Conservation (phyloP, 2,888 invertebrate species). For the Timandra comae region DNA sequence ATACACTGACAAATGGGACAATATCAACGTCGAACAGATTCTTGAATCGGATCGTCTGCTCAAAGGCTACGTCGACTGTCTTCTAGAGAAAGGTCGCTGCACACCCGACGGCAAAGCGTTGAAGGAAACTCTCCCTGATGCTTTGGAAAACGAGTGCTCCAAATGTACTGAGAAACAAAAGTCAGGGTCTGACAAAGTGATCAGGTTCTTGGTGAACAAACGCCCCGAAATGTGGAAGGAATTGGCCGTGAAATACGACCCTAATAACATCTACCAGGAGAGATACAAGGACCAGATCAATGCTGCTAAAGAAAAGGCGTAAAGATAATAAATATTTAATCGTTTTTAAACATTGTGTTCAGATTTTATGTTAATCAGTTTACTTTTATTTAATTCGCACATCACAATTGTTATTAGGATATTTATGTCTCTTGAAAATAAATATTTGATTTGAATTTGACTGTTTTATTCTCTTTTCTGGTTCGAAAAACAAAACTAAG, state of each 20-base stretch:
- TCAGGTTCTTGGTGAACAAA: slow-evolving; percentile 81
- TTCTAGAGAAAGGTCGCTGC: slow-evolving; percentile 79
- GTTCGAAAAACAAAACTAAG: too few relatives aligned
- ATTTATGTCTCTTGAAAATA: too few relatives aligned
- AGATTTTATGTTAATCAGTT: too few relatives aligned
- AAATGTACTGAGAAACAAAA: slow-evolving; percentile 81
- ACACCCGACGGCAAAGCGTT: slow-evolving; percentile 81
- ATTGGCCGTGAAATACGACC: slow-evolving; percentile 83
- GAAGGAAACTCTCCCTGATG: slow-evolving; percentile 81
- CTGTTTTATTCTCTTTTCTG: too few relatives aligned
- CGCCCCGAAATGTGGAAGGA: slow-evolving; percentile 81
- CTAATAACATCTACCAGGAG: slow-evolving; percentile 79
- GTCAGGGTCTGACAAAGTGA: slow-evolving; percentile 78
- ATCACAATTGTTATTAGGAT: too few relatives aligned
- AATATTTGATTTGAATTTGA: too few relatives aligned
- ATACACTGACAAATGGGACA: slow-evolving; percentile 83
- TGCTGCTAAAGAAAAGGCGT: slow-evolving; percentile 30
- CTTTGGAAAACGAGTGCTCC: slow-evolving; percentile 80
- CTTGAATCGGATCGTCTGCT: slow-evolving; percentile 80
- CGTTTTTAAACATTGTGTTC: too few relatives aligned
- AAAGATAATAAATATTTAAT: slow-evolving; percentile 1
- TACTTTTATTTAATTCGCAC: too few relatives aligned
- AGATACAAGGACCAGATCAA: slow-evolving; percentile 77
- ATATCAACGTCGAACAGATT: slow-evolving; percentile 81
- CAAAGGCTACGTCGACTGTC: slow-evolving; percentile 81